Evolutionary conservation across 2,888 invertebrate species (phyloP).

Genomic region (Lithosia quadra): DNA sequence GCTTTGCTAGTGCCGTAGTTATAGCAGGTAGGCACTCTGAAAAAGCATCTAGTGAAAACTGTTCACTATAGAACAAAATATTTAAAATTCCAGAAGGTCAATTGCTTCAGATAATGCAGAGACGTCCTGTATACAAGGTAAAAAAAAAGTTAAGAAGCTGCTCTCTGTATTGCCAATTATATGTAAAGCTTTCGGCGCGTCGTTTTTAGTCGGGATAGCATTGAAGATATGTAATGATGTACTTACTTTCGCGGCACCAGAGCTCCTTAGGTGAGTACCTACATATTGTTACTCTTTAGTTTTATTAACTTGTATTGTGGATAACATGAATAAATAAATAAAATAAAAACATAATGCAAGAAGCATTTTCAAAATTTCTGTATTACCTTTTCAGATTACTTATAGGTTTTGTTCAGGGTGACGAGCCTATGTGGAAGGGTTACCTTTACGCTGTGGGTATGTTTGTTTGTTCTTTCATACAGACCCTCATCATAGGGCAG

Average conservation of each 20-base stretch:
- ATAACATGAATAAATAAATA: not conserved
- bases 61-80: not conserved
- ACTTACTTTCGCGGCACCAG: conserved; percentile 8
- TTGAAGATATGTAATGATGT: conserved; percentile 6
- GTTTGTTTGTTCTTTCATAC: conserved; percentile 89
- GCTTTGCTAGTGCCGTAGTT: too few species aligned
- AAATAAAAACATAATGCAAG: too few species aligned
- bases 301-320: too few species aligned
- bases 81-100: conserved; percentile 1
- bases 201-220: conserved; percentile 5
- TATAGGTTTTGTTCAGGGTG: conserved; percentile 88
- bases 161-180: conserved; percentile 10
- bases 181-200: conserved; percentile 75
- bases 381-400: conserved; percentile 79
- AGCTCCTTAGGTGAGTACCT: conserved; percentile 13
- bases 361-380: not conserved
- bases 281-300: not conserved
- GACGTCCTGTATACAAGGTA: conserved; percentile 89
- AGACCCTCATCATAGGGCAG: conserved; percentile 93
- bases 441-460: conserved; percentile 91
- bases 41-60: not conserved
- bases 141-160: not conserved
- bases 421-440: conserved; percentile 92
- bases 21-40: too few species aligned
- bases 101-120: conserved; percentile 77